A percentile compares a stretch with the other conserved stretches of the same genome.
Conservation (phyloP, 2,888 invertebrate species). For the Chaetoderma sp. region DNA sequence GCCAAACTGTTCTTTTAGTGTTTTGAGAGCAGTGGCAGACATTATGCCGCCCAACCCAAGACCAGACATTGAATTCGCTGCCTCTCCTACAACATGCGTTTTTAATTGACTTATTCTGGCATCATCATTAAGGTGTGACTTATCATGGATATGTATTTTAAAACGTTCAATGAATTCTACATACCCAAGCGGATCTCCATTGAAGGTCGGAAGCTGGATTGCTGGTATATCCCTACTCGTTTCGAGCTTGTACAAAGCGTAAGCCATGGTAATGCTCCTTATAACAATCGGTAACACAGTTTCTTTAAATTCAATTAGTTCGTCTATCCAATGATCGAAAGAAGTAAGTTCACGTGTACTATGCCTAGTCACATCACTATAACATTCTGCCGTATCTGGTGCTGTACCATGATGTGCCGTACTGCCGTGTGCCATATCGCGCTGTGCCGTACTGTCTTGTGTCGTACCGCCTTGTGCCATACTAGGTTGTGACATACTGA, state of each 20-base stretch:
- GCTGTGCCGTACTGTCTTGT: too few species aligned
- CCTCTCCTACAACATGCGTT: conserved; percentile 10
- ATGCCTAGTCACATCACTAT: too few species aligned
- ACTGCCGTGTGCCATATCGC: too few species aligned
- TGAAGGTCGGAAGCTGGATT: not conserved
- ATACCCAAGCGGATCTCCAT: conserved; percentile 6
- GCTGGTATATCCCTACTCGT: not conserved
- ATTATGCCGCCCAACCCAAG: conserved; percentile 5
- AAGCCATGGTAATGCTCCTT: too few species aligned
- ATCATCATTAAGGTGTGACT: conserved; percentile 14
- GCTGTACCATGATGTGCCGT: too few species aligned
- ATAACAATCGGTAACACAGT: too few species aligned
- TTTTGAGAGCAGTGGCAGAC: conserved; percentile 20
- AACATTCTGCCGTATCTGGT: too few species aligned
- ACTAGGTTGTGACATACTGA: too few species aligned
- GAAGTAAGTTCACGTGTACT: too few species aligned
- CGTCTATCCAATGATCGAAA: too few species aligned
- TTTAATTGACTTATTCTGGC: conserved; percentile 9
- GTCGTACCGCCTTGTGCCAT: too few species aligned
- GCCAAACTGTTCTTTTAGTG: conserved; percentile 19
- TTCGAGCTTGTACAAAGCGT: not conserved
- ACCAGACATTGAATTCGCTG: not conserved
- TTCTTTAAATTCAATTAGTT: too few species aligned
- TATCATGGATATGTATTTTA: conserved; percentile 15
- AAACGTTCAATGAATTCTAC: conserved; percentile 18